These are phyloP conservation scores for Anolis carolinensis DNA, from an alignment of 2,113 vertebrate species.

Conservation along the genomic window DNA sequence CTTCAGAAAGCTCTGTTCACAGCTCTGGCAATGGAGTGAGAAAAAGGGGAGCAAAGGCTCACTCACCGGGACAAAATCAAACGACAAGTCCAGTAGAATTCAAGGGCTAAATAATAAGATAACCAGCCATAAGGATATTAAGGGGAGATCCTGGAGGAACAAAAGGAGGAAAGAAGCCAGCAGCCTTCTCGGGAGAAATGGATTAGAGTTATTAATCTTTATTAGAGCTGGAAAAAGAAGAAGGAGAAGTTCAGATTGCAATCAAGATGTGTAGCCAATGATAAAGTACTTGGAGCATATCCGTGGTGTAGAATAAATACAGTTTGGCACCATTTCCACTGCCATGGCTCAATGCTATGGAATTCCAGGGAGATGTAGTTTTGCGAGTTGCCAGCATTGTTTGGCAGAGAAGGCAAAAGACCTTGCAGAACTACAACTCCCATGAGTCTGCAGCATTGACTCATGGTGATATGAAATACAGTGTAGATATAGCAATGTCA, in stretches of 20 bases:
- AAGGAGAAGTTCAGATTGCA: conserved; percentile 8
- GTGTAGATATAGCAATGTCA: too few species aligned
- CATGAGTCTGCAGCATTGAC: too few species aligned
- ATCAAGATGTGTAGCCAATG: neutral
- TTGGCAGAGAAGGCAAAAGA: too few species aligned
- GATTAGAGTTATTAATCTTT: neutral
- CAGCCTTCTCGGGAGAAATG: neutral
- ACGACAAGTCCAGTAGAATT: neutral
- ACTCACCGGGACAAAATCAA: neutral
- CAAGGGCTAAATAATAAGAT: neutral
- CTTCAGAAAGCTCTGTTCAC: neutral
- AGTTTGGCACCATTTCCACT: neutral
- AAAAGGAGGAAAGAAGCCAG: neutral
- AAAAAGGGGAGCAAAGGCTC: neutral
- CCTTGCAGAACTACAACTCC: too few species aligned
- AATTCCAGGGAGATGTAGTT: too few species aligned
- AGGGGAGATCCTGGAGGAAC: neutral
- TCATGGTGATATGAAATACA: too few species aligned
- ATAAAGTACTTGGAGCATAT: neutral
- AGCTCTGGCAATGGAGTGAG: neutral
- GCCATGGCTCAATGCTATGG: too few species aligned
- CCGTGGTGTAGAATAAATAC: neutral
- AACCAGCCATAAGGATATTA: neutral
- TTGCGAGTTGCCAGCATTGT: too few species aligned
- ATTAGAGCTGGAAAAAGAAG: neutral